phyloP scores from a whole-genome alignment of 2,888 invertebrate genomes.

The Odiellus spinosus region DNA sequence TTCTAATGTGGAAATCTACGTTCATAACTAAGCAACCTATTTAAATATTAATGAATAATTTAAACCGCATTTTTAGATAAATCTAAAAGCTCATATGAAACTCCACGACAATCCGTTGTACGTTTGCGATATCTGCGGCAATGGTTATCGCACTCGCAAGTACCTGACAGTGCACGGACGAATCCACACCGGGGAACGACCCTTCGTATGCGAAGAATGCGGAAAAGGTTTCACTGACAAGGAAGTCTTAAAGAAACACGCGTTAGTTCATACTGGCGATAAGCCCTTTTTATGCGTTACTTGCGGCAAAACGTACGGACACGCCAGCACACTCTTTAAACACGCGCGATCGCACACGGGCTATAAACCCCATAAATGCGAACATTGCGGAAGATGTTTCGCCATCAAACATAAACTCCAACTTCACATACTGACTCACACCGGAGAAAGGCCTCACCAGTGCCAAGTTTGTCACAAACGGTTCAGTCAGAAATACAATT shows the following conservation, averaged over 20 bases:
- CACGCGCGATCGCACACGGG: neutral
- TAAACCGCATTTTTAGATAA: no score
- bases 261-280: neutral
- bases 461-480: slow-evolving; percentile 12
- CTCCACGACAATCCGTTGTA: neutral
- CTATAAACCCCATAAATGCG: slow-evolving; percentile 12
- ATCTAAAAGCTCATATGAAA: neutral
- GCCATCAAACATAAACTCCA: slow-evolving; percentile 7
- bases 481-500: slow-evolving; percentile 13
- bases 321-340: neutral
- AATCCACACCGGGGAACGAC: neutral
- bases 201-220: neutral
- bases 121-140: neutral
- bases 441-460: slow-evolving; percentile 8
- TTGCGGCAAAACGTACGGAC: neutral
- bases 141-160: neutral
- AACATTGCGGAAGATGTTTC: slow-evolving; percentile 8
- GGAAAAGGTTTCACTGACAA: neutral
- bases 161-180: neutral
- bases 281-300: neutral
- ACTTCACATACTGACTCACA: slow-evolving; percentile 8
- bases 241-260: neutral
- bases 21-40: no score
- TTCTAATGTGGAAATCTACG: no score
- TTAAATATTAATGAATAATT: no score